A percentile compares a stretch with the other conserved stretches of the same genome.
Evolutionary conservation across 64 coral and sea anemone genomes (phyloP).

Genomic region (Cladopsammia gracilis): DNA sequence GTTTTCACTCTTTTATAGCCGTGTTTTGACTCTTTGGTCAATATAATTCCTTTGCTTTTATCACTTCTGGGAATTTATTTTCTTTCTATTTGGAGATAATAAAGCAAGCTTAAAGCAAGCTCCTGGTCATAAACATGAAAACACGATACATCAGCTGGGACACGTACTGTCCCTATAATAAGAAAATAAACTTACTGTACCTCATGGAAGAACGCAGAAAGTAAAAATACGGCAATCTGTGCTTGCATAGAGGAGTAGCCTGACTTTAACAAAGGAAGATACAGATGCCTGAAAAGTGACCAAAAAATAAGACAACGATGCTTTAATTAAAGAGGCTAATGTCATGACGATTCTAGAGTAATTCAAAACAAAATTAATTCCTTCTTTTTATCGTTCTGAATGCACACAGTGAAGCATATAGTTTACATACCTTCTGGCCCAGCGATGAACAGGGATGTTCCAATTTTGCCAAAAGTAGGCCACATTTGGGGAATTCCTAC

Average conservation of each 20-base stretch:
- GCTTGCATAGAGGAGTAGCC: slow-evolving; percentile 87
- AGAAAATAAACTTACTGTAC: slow-evolving; percentile 3
- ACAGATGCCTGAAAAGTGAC: slow-evolving; percentile 75
- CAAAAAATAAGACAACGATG: background rate
- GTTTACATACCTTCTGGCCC: slow-evolving; percentile 89
- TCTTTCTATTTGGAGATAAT: too few relatives aligned
- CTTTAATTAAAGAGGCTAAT: background rate
- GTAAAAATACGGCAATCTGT: slow-evolving; percentile 85
- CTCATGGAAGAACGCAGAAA: slow-evolving; percentile 98
- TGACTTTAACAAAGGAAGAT: slow-evolving; percentile 78
- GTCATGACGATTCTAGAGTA: too few relatives aligned
- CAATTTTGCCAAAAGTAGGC: slow-evolving; percentile 97
- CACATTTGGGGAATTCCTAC: slow-evolving; percentile 91
- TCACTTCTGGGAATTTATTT: too few relatives aligned
- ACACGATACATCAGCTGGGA: too few relatives aligned
- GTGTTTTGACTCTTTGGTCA: too few relatives aligned
- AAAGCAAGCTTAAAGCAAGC: too few relatives aligned
- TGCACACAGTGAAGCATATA: background rate
- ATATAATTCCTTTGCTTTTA: too few relatives aligned
- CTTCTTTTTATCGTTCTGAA: background rate
- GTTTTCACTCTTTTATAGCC: too few relatives aligned
- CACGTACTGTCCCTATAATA: too few relatives aligned
- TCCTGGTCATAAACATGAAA: too few relatives aligned
- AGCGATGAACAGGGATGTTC: slow-evolving; percentile 98
- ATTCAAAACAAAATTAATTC: too few relatives aligned